Evolutionary conservation across 2,888 invertebrate species (phyloP).

Genomic region (Stictocephala bisonia): DNA sequence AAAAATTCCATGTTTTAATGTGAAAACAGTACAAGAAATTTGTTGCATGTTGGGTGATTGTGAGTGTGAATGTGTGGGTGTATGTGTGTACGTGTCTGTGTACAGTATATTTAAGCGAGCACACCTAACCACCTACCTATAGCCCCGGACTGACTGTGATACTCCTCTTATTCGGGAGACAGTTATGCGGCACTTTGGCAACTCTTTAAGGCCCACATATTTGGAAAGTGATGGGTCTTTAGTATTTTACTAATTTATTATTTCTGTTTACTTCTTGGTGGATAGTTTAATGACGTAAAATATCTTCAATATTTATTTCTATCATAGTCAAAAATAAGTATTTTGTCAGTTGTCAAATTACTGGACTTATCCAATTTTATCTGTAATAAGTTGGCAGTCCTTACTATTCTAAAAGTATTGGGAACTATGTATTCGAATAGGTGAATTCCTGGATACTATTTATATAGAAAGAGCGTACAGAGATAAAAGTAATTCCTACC

Average conservation of each 20-base stretch:
- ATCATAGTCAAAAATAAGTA: no score
- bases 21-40: constrained; percentile 53
- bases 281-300: no score
- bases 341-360: no score
- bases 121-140: background rate
- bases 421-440: no score
- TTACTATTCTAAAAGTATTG: no score
- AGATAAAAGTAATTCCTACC: no score
- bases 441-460: no score
- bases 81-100: constrained; percentile 39
- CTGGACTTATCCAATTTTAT: no score
- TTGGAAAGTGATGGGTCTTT: constrained; percentile 7
- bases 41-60: constrained; percentile 39
- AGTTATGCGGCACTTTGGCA: constrained; percentile 36
- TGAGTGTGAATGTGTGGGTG: constrained; percentile 11
- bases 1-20: constrained; percentile 54
- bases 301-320: no score
- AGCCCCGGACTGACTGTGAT: constrained; percentile 23
- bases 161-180: constrained; percentile 3
- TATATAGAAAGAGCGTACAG: no score
- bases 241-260: constrained; percentile 1
- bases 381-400: no score
- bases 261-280: constrained; percentile 1
- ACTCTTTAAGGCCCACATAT: constrained; percentile 14
- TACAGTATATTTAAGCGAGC: constrained; percentile 21